These are phyloP conservation scores for Psophia crepitans DNA, from an alignment of 2,113 vertebrate species.

Conservation along the genomic window DNA sequence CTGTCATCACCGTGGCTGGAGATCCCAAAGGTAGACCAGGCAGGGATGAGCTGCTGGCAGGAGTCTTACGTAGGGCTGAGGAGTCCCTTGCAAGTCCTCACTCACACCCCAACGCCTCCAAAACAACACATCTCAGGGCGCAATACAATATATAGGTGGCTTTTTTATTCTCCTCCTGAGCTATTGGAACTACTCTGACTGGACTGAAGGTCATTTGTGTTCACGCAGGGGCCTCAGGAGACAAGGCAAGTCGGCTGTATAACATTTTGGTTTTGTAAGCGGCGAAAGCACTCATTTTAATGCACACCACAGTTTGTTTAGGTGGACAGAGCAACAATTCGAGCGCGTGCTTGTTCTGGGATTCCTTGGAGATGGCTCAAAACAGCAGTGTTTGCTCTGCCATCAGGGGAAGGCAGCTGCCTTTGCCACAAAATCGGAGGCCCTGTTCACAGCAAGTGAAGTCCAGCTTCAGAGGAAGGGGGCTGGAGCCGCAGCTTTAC, in stretches of 20 bases:
- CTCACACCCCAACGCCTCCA: not conserved
- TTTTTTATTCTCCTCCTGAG: not conserved
- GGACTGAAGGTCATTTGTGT: not conserved
- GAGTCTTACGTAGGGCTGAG: not conserved
- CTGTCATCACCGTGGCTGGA: rapidly evolving
- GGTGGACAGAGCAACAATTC: not conserved
- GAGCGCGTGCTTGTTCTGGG: not conserved
- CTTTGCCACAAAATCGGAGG: not conserved
- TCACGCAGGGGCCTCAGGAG: not conserved
- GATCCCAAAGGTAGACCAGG: not conserved
- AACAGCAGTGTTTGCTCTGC: rapidly evolving
- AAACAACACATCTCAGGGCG: not conserved
- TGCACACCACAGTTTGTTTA: not conserved
- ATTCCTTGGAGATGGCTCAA: not conserved
- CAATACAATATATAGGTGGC: rapidly evolving
- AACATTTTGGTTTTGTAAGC: not conserved
- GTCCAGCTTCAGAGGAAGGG: not conserved
- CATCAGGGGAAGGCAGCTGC: not conserved
- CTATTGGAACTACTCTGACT: not conserved
- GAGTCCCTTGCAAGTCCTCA: not conserved
- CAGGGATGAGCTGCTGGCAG: not conserved
- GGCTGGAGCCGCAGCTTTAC: not conserved
- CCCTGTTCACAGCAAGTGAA: not conserved
- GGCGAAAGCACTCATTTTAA: not conserved
- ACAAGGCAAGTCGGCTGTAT: not conserved